Base-by-base conservation (phyloP, 2,888 invertebrate genomes). In the Arrhopalites spinosus region DNA sequence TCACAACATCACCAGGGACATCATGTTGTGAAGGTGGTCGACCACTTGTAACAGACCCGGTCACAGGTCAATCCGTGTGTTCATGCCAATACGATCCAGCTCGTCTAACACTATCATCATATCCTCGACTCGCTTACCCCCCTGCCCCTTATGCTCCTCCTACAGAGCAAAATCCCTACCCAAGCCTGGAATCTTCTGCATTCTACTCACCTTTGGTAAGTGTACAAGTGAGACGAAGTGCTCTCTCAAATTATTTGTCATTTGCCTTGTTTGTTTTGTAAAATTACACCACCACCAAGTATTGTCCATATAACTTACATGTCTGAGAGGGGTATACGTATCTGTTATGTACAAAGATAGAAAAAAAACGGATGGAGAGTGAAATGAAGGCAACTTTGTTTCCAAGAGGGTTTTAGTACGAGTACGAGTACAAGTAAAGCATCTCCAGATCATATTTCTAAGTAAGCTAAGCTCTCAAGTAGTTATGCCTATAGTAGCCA, bases 171-270 rank as follows among this genome's bases (percentile, higher is more conserved):
- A 94, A 93, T 85, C 94, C 95, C 59, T 95, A 95, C 85, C 94
- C 94, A 68, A 94, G 94, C 87, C 95, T 95, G 87, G 95, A 95
- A 86, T 95, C 95, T 85, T 95, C 96, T 69, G 95, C 96, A 75
- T 96, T 96, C 88, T 96, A 96, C 87, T 94, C 95, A 79, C 95
- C 96, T 83, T 86, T 96, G 92, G 96, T 96, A 89, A 91, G 95
- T 91, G 13, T 67, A 67, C 36, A 23, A 23, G 20, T 20, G 2
- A 25, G 25, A 59, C 25, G 25, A 59, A 3, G 15, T 50, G 50
- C 20, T 61, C 61, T 15, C 25, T 25, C 7, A 36, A 74, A 29
- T 69, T 67, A 74, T 74, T 74, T 74, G 74, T 74, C 73, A 73
- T 50, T 29, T 66, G 36, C 30, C 64, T 30, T 67, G 72, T 72